A percentile compares a stretch with the other conserved stretches of the same genome.
Conservation (phyloP, 2,888 invertebrate species). For the Nomada ferruginata region DNA sequence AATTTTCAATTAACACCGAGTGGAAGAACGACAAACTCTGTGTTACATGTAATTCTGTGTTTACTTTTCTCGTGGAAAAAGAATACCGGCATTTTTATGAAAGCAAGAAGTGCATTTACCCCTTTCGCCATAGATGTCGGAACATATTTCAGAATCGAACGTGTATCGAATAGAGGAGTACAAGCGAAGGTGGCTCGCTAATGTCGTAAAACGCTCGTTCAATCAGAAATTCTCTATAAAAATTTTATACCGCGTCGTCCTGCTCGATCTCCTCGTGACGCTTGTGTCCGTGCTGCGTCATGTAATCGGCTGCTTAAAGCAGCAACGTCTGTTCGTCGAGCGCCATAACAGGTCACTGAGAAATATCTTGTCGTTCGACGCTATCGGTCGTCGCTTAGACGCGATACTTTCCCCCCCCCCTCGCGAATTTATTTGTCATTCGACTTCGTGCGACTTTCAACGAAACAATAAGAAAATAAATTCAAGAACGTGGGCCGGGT, state of each 20-base stretch:
- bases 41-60: background rate
- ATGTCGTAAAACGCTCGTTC: slow-evolving; percentile 66
- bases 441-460: background rate
- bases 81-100: background rate
- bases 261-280: slow-evolving; percentile 33
- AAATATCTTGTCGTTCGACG: slow-evolving; percentile 3
- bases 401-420: background rate
- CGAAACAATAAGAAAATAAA: background rate
- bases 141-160: slow-evolving; percentile 18
- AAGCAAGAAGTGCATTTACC: too few species aligned
- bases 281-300: slow-evolving; percentile 47
- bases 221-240: slow-evolving; percentile 68
- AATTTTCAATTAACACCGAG: background rate
- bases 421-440: slow-evolving; percentile 25
- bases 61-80: background rate
- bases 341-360: slow-evolving; percentile 18
- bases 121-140: background rate
- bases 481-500: too few species aligned
- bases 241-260: slow-evolving; percentile 59
- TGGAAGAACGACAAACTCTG: background rate
- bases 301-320: slow-evolving; percentile 54
- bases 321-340: slow-evolving; percentile 28
- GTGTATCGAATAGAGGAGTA: slow-evolving; percentile 25
- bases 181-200: slow-evolving; percentile 35
- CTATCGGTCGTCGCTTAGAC: background rate